These are phyloP conservation scores for Macropis europaea DNA, from an alignment of 2,888 invertebrate species.

Conservation along the genomic window DNA sequence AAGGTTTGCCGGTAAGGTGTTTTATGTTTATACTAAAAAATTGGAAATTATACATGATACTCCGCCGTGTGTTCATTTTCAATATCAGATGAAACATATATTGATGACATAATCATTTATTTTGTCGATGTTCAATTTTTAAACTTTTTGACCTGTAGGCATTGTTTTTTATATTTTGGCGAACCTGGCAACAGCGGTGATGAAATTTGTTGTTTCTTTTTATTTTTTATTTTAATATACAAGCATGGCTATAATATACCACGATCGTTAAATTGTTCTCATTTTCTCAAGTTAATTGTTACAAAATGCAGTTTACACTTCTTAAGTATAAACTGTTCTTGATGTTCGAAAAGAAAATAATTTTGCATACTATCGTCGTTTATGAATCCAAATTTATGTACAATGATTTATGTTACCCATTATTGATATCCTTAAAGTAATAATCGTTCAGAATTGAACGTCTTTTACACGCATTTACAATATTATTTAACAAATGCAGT, in stretches of 20 bases:
- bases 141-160: background rate
- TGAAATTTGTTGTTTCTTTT: background rate
- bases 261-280: background rate
- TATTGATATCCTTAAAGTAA: background rate
- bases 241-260: background rate
- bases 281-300: background rate
- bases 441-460: background rate
- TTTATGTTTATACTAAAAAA: background rate
- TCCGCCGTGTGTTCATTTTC: constrained; percentile 46
- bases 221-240: background rate
- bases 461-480: too few relatives aligned
- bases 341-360: background rate
- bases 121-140: background rate
- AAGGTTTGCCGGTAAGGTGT: background rate
- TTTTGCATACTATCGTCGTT: constrained; percentile 1
- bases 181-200: background rate
- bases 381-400: background rate
- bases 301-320: background rate
- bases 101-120: background rate
- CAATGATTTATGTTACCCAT: background rate
- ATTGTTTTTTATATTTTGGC: background rate
- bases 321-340: background rate
- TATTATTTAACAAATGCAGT: too few relatives aligned
- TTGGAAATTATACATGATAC: constrained; percentile 12
- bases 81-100: constrained; percentile 20